These are phyloP conservation scores for Polydrusus pterygomalis DNA, from an alignment of 2,888 invertebrate species.

Conservation along the genomic window DNA sequence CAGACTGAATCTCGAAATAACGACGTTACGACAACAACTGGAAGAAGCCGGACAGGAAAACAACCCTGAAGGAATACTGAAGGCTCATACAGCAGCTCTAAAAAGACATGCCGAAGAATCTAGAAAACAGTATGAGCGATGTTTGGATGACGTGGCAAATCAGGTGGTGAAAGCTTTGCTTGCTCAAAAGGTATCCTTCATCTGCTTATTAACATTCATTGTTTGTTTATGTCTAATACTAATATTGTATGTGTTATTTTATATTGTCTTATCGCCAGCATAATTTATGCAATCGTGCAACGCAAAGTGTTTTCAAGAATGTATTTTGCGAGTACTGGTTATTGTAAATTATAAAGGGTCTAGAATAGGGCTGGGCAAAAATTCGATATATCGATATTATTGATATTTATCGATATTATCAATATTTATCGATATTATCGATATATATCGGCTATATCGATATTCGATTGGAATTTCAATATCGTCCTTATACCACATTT, in stretches of 20 bases:
- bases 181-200: slow-evolving; percentile 82
- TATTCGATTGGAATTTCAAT: too few relatives aligned
- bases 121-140: slow-evolving; percentile 84
- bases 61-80: slow-evolving; percentile 75
- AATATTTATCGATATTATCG: too few relatives aligned
- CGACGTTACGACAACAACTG: slow-evolving; percentile 78
- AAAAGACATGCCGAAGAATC: slow-evolving; percentile 80
- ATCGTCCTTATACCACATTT: too few relatives aligned
- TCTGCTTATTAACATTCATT: slow-evolving; percentile 22
- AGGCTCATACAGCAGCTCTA: slow-evolving; percentile 78
- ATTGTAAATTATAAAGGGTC: too few relatives aligned
- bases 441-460: too few relatives aligned
- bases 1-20: slow-evolving; percentile 81
- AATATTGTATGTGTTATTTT: neutral
- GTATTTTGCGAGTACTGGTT: too few relatives aligned
- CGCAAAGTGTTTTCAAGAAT: too few relatives aligned
- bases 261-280: too few relatives aligned
- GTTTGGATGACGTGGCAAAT: slow-evolving; percentile 89
- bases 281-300: neutral
- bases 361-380: too few relatives aligned
- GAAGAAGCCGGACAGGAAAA: slow-evolving; percentile 71
- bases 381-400: too few relatives aligned
- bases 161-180: slow-evolving; percentile 88
- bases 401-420: too few relatives aligned
- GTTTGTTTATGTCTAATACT: neutral